Evolutionary conservation across 2,888 invertebrate species (phyloP), one percentile per base, ranked within the genome.

Genomic region (Aricia artaxerxes): DNA sequence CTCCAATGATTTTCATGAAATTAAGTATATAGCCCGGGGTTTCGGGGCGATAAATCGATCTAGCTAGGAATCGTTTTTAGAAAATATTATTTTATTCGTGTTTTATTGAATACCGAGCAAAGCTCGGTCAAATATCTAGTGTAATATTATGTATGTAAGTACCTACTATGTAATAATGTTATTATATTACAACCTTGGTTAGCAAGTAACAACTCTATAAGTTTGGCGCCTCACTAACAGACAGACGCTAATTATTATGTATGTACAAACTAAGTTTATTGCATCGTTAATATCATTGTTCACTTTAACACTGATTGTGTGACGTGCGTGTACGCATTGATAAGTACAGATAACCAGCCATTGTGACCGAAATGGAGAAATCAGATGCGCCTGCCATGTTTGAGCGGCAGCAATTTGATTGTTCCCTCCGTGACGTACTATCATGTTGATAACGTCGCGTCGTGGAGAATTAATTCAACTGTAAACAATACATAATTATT

Each of bases 361-460:
- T 76, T 57, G 76, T 76, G 76, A 53, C 76, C 57, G 35, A 76
- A 76, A 76, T 76, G 16, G 76, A 76, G 31, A 49, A 44, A 75
- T 53, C 57, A 76, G 16, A 57, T 11, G n/a, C 24, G 44, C 4
- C 49, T 76, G 31, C 16, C 76, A 57, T 76, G 16, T 76, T 57
- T 3, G 44, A 76, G 53, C 13, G 57, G 6, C 75, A 53, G 53
- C 57, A 6, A 76, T 49, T 49, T 49, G 53, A 57, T 76, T 57
- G 76, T 76, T 75, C 24, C 7, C 13, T 44, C 16, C 1, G 53
- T 75, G 75, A 53, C 76, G 57, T 57, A 24, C 24, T 24, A 24
- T 24, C 24, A 9, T 57, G 9, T 44, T 4, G 73, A 75, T 75
- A 75, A 75, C 73, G 44, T 9, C 44, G 9, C 73, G 44, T 9